Conservation (phyloP, 2,113 vertebrate species). For the Eulemur rufifrons region DNA sequence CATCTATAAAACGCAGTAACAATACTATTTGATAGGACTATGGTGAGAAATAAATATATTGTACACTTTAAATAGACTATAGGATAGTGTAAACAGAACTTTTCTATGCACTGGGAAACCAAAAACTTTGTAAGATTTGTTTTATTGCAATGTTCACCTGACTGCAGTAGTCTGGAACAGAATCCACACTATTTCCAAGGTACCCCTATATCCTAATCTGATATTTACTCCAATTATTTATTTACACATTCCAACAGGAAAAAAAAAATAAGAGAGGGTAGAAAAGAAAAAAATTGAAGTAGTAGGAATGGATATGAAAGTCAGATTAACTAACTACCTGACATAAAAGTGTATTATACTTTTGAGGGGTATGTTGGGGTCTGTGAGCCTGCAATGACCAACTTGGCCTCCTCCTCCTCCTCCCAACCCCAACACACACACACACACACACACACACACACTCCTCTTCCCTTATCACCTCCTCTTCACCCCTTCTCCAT, state of each 20-base stretch:
- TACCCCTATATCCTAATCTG: neutral
- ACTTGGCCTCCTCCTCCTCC: neutral
- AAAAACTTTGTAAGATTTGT: neutral
- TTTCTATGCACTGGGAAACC: neutral
- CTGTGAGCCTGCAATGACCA: neutral
- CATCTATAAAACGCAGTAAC: neutral
- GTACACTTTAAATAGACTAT: neutral
- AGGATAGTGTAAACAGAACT: neutral
- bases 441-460: no score
- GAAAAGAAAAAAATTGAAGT: neutral
- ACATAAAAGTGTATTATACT: neutral
- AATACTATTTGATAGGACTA: neutral
- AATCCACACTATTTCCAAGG: neutral
- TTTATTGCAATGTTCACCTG: neutral
- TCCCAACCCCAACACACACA: neutral
- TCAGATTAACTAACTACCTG: neutral
- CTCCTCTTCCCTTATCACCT: neutral
- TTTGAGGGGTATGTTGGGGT: no score
- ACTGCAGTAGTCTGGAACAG: neutral
- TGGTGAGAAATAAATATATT: neutral
- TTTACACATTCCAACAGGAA: neutral
- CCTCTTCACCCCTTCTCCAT: neutral
- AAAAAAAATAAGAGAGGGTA: neutral
- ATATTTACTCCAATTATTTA: neutral
- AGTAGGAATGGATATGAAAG: neutral